A percentile compares a stretch with the other conserved stretches of the same genome.
Evolutionary conservation across 2,797 vertebrate species (phyloP).

Genomic region (Parauchenoglanis punctatus): DNA sequence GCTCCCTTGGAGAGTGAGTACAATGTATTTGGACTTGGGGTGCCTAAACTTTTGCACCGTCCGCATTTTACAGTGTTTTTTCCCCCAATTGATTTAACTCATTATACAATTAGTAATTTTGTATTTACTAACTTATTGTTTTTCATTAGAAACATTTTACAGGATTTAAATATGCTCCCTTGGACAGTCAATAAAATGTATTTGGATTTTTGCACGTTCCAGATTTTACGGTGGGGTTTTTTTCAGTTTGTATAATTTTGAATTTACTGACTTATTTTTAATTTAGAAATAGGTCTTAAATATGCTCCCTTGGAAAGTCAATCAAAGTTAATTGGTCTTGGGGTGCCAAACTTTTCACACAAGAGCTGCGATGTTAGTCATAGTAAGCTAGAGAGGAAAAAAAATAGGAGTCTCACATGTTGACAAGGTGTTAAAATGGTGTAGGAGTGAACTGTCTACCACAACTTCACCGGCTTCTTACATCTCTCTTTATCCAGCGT

Average conservation of each 20-base stretch:
- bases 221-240: neutral
- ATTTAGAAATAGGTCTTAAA: neutral
- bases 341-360: neutral
- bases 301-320: neutral
- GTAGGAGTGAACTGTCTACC: neutral
- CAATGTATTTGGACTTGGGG: neutral
- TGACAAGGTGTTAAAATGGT: constrained; percentile 19
- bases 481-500: neutral
- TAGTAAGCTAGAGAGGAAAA: too few species aligned
- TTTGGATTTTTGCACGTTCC: neutral
- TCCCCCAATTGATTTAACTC: too few species aligned
- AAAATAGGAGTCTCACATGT: neutral
- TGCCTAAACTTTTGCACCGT: neutral
- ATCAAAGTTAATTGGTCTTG: neutral
- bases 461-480: neutral
- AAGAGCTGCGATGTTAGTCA: neutral
- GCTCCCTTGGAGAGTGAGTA: neutral
- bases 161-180: neutral
- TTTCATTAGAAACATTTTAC: neutral
- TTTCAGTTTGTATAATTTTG: too few species aligned
- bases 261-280: neutral
- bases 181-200: neutral
- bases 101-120: neutral
- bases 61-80: neutral
- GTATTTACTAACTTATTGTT: neutral